A percentile compares a stretch with the other conserved stretches of the same genome.
These are phyloP conservation scores for Pundamilia nyererei DNA, from an alignment of 2,113 vertebrate genomes.

Conservation along the genomic window DNA sequence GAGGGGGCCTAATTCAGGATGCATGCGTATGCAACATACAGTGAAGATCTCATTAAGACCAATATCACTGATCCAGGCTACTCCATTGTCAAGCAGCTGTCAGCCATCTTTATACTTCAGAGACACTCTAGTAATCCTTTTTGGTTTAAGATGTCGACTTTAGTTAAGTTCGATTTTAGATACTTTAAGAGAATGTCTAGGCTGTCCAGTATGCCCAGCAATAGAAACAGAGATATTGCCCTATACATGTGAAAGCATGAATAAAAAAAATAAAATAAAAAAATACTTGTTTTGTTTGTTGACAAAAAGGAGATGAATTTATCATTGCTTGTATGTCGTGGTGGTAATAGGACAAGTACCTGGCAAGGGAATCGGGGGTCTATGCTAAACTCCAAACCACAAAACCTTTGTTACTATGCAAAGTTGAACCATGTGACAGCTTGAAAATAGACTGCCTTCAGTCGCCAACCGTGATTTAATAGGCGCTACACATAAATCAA, in stretches of 20 bases:
- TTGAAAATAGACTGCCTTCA: background rate
- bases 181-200: background rate
- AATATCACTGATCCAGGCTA: slow-evolving; percentile 32
- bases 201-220: background rate
- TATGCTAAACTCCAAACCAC: background rate
- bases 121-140: background rate
- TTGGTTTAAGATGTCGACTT: background rate
- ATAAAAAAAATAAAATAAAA: background rate
- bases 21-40: slow-evolving; percentile 10
- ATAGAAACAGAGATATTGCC: background rate
- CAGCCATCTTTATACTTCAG: background rate
- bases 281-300: background rate
- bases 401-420: background rate
- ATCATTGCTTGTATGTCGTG: background rate
- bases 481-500: slow-evolving; percentile 6
- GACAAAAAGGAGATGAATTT: background rate
- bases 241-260: background rate
- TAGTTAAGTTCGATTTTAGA: background rate
- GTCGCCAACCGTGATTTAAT: slow-evolving; percentile 41
- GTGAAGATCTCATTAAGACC: slow-evolving; percentile 53
- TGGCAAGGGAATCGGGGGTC: background rate
- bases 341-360: background rate
- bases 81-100: slow-evolving; percentile 7
- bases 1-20: background rate
- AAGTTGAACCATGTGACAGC: background rate